Evolutionary conservation across 2,113 vertebrate genomes (phyloP).

Genomic region (Coryphaenoides rupestris): DNA sequence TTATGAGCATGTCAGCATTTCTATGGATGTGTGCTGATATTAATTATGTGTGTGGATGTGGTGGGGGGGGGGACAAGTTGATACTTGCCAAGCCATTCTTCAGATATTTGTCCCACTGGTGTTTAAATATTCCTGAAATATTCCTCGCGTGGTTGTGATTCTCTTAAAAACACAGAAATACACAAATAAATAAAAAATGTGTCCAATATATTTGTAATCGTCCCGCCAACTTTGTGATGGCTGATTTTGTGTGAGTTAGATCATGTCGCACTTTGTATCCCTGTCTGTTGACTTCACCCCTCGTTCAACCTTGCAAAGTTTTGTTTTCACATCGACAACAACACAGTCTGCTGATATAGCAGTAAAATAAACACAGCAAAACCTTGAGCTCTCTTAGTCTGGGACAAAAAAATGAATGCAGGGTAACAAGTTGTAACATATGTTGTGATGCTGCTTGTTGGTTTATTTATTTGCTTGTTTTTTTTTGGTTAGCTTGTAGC

Average conservation of each 20-base stretch:
- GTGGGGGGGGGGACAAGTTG: not conserved
- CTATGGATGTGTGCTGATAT: too few species aligned
- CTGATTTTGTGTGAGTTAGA: not conserved
- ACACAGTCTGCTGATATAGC: not conserved
- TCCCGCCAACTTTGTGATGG: not conserved
- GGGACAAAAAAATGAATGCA: too few species aligned
- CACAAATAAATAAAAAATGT: not conserved
- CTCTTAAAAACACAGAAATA: not conserved
- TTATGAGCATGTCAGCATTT: too few species aligned
- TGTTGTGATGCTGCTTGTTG: too few species aligned
- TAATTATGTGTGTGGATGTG: slow-evolving; percentile 1
- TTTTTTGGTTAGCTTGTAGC: too few species aligned
- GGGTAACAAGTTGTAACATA: too few species aligned
- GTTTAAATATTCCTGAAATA: too few species aligned
- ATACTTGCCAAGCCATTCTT: slow-evolving; percentile 15
- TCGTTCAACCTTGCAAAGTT: not conserved
- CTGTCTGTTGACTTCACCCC: not conserved
- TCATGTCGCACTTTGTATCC: not conserved
- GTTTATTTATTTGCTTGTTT: too few species aligned
- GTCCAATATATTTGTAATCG: not conserved
- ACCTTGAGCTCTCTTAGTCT: not conserved
- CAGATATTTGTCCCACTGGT: not conserved
- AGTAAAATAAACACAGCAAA: not conserved
- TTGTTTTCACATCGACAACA: not conserved
- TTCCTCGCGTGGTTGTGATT: too few species aligned